Evolutionary conservation across 2,888 invertebrate species (phyloP), one percentile per base, ranked within the genome.

Genomic region (Metopia argyrocephala): DNA sequence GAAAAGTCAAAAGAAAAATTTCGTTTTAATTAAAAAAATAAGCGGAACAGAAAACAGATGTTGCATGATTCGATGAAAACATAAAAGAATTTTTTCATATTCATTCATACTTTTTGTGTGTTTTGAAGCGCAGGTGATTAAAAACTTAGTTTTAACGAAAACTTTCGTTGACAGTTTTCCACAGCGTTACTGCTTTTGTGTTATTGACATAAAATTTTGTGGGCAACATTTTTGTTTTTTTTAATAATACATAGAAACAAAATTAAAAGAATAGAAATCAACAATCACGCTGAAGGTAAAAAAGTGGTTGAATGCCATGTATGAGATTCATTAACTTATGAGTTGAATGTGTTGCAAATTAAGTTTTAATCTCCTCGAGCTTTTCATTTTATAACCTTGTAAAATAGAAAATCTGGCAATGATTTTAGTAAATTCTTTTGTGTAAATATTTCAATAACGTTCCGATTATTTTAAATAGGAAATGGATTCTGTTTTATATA

Each of bases 11-110:
- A 68, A 45, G n/a, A n/a, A 61, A 56, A 68, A 46, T 54, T 71
- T 31, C n/a, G 57, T 46, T 65, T 57, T 76, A 71, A 76, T 76
- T 76, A 70, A 76, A 76, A 73, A 69, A 69, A 69, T 48, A 62
- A 62, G 27, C 48, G 48, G n/a, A n/a, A 56, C 54, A 76, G 21
- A 25, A 54, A 54, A 25, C 23, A 54, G 5, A 54, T 54, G 54
- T 54, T 54, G 54, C 38, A 38, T 38, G 38, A 31, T 3, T 38
- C 4, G 38, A 9, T 2, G 15, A 38, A 38, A 15, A 9, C 38
- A 38, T 3, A 38, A 38, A 38, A 15, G 9, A 38, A 38, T 38
- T 15, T 15, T 38, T 38, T 38, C 38, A 38, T 38, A 38, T 38
- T 9, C 15, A 38, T 38, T 38, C 15, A 38, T 38, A 12, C 38